Base-by-base conservation (phyloP, 2,797 vertebrate species). In the Spinibarbus caldwelli region DNA sequence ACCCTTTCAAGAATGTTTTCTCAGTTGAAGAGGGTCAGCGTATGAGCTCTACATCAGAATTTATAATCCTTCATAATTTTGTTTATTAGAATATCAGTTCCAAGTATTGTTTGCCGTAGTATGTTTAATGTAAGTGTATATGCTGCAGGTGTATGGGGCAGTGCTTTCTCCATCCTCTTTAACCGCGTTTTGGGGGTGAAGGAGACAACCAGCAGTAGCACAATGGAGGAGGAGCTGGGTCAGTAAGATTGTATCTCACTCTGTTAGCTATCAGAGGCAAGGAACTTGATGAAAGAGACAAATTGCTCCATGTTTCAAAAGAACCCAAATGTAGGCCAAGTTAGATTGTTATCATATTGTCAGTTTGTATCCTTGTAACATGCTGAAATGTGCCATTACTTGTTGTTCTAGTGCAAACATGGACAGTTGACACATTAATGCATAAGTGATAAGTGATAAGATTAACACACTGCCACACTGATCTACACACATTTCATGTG, bases 161-260 rank as follows among this genome's bases (percentile, higher is more conserved):
- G 98, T 86, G 98, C 98, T 47, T 99, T 99, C 95, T 99, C 98
- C 29, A 99, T 99, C 91, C 91, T 99, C 85, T 97, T 99, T 94
- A 99, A 99, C 95, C 96, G 98, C 94, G 98, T 99, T 26, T 93
- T 99, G 70, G 98, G 98, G 7, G 95, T 99, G 91, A 97, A 97
- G 73, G 96, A 96, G 89, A 96, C 94, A 72, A 89, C 86, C 31
- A 87, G 96, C 1, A 92, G 93, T 75, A 95, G 95, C 87, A 99
- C 98, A 78, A 99, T 99, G 98, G 98, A 99, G 91, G 98, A 99
- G 92, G 98, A 99, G 93, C 88, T 99, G 91, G 98, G 98, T 99
- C 96, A 93, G 72, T 49, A 75, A 52, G 34, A 84, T 23, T 68
- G 41, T n/a, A 11, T 19, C 15, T 64, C 52, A 34, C 21, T 31